Conservation (phyloP, 1,140 invertebrate genomes). For the Drosophila novamexicana region DNA sequence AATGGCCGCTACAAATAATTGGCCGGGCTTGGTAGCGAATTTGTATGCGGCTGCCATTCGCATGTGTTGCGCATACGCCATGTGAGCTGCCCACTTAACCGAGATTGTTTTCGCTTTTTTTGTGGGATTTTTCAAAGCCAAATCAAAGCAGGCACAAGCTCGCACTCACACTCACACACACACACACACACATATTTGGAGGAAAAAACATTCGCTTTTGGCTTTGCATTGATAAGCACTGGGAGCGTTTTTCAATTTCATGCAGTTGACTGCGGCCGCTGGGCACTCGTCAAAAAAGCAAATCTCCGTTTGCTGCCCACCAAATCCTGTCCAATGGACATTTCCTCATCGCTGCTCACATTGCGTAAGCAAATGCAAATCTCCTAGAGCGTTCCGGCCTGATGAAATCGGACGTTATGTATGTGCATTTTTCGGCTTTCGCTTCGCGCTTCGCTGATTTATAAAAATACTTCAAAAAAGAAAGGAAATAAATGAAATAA, state of each 20-base stretch:
- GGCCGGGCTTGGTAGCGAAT: slow-evolving; percentile 38
- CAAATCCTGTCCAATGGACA: slow-evolving; percentile 23
- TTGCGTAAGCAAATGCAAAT: slow-evolving; percentile 33
- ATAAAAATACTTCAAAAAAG: slow-evolving; percentile 28
- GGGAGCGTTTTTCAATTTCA: slow-evolving; percentile 49
- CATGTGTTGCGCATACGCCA: slow-evolving; percentile 1
- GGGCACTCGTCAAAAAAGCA: slow-evolving; percentile 21
- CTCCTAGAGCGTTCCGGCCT: slow-evolving; percentile 22
- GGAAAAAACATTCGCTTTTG: slow-evolving; percentile 16
- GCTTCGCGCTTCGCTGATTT: slow-evolving; percentile 47
- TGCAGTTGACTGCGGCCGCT: slow-evolving; percentile 53
- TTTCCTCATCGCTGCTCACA: slow-evolving; percentile 33
- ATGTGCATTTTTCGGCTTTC: slow-evolving; percentile 46
- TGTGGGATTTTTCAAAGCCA: slow-evolving; percentile 6
- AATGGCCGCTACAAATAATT: slow-evolving; percentile 64
- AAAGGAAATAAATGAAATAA: neutral
- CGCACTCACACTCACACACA: neutral
- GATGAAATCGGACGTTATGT: slow-evolving; percentile 40
- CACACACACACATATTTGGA: neutral
- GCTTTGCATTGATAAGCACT: slow-evolving; percentile 30
- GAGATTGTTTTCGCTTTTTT: slow-evolving; percentile 13
- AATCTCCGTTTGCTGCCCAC: neutral
- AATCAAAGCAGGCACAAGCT: slow-evolving; percentile 6
- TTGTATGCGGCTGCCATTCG: slow-evolving; percentile 19
- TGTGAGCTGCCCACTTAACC: slow-evolving; percentile 13